Evolutionary conservation across 2,113 vertebrate genomes (phyloP), one percentile per base, ranked within the genome.

Genomic region (Clarias magur): DNA sequence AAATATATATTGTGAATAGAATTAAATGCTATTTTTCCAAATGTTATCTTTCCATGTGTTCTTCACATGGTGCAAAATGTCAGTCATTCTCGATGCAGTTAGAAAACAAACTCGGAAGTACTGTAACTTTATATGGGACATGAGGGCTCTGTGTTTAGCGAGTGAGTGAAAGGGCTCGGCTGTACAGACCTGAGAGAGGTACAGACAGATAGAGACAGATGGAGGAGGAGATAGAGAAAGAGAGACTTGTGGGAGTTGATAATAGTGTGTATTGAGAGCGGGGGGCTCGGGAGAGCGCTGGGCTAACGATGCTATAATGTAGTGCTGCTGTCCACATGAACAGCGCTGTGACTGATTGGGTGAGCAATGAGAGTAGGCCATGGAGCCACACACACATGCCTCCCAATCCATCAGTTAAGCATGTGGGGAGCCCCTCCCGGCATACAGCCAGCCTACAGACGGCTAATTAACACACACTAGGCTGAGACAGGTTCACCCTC

Each of bases 281-380:
- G 27, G 27, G 81, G 86, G 30, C 84, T 82, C 79, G 21, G 82
- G 73, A 85, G 89, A 88, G 87, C 54, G 10, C 42, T 70, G 81
- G 68, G 83, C 90, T 91, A 91, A 91, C 57, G 90, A 91, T 84
- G 85, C 88, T 89, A 83, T 91, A 91, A 91, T 90, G 79, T 88
- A 88, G 87, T 85, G 87, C 87, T 85, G 88, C 90, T 89, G 90
- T 90, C 91, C 88, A 82, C 67, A 30, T 80, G 78, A 90, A 80
- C 86, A 88, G 83, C 17, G 9, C 59, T 17, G 83, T 90, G 89
- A 90, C 85, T 76, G 89, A 91, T 90, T 86, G 86, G 68, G 67
- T 82, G 75, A 84, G 85, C 88, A 84, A 80, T 60, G 82, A 82
- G 86, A 84, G 83, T 87, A 87, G 75, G 81, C 73, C 86, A 67